Evolutionary conservation across 2,797 vertebrate species (phyloP).

Genomic region (Centroberyx gerrardi): DNA sequence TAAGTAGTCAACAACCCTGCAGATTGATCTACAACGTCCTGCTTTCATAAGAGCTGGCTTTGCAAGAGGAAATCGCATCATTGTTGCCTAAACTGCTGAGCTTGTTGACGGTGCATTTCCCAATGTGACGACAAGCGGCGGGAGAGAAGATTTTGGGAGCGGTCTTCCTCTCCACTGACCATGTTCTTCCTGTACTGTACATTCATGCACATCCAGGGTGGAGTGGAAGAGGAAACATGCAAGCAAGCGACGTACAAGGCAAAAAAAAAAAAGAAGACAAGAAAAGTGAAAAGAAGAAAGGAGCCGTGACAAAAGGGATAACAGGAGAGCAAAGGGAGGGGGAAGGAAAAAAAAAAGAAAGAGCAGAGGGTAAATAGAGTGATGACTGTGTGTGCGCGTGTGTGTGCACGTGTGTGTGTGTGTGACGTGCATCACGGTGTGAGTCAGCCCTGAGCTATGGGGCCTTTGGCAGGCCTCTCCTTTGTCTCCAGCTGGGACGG

Average conservation of each 20-base stretch:
- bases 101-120: constrained; percentile 54
- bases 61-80: constrained; percentile 66
- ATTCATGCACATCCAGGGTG: constrained; percentile 34
- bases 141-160: constrained; percentile 13
- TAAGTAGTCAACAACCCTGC: constrained; percentile 5
- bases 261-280: constrained; percentile 9
- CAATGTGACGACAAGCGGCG: constrained; percentile 20
- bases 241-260: constrained; percentile 28
- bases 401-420: constrained; percentile 67
- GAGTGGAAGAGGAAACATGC: constrained; percentile 31
- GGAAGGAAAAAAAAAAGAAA: constrained; percentile 34
- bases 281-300: constrained; percentile 4
- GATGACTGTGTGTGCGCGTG: constrained; percentile 51
- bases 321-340: constrained; percentile 35
- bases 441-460: constrained; percentile 89
- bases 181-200: constrained; percentile 25
- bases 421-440: constrained; percentile 69
- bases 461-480: constrained; percentile 84
- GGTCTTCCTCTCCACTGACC: constrained; percentile 25
- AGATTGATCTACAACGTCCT: constrained; percentile 69
- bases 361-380: constrained; percentile 57
- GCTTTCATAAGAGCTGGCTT: constrained; percentile 63
- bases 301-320: constrained; percentile 25
- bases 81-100: constrained; percentile 67
- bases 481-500: constrained; percentile 90